A percentile compares a stretch with the other conserved stretches of the same genome.
Evolutionary conservation across 2,797 vertebrate genomes (phyloP).

Genomic region (Pangasius djambal): DNA sequence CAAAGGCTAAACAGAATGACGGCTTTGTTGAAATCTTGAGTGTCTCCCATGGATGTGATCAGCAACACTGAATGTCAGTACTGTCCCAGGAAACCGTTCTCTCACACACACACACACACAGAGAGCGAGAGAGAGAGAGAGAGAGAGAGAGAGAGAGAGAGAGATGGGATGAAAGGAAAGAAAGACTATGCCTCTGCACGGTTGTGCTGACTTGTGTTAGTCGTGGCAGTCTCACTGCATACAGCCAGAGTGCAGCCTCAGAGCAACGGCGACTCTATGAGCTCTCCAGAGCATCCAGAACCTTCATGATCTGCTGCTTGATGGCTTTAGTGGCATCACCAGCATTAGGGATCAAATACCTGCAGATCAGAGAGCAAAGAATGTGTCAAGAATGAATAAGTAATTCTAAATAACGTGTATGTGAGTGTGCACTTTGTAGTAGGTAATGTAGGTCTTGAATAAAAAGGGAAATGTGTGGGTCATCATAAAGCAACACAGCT

Average conservation of each 20-base stretch:
- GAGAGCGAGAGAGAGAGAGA: background rate
- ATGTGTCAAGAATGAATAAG: background rate
- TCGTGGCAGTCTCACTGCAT: constrained; percentile 58
- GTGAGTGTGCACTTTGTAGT: background rate
- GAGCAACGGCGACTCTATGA: constrained; percentile 71
- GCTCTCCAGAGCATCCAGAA: constrained; percentile 96
- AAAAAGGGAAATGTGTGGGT: background rate
- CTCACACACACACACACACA: background rate
- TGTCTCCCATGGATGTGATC: constrained; percentile 18
- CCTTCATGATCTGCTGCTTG: constrained; percentile 99
- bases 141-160: background rate
- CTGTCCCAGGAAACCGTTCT: constrained; percentile 54
- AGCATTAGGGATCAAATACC: constrained; percentile 97
- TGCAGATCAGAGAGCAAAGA: constrained; percentile 57
- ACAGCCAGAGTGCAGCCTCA: constrained; percentile 28
- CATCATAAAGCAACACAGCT: background rate
- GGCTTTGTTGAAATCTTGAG: constrained; percentile 5
- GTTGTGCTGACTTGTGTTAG: constrained; percentile 44
- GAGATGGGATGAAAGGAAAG: background rate
- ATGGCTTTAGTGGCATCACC: constrained; percentile 99
- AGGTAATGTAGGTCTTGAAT: background rate
- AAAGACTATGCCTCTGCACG: constrained; percentile 24
- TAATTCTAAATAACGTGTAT: background rate
- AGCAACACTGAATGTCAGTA: constrained; percentile 58
- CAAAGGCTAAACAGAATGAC: constrained; percentile 32